Conservation (phyloP, 2,888 invertebrate genomes). For the Brenthis hecate region DNA sequence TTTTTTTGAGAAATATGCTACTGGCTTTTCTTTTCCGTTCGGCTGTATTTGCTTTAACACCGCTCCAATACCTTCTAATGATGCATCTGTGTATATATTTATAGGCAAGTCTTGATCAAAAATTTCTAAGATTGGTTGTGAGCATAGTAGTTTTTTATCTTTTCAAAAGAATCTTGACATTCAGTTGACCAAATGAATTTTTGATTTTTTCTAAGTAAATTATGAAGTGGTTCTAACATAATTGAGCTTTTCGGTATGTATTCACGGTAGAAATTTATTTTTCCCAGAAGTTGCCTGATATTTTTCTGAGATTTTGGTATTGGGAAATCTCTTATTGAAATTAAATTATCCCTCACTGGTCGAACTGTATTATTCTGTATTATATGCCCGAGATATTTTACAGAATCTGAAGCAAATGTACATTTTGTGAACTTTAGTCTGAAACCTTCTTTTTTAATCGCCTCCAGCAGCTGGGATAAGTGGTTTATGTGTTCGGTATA, state of each 20-base stretch:
- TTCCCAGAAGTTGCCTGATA: not conserved
- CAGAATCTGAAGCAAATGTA: constrained; percentile 2
- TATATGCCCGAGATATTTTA: constrained; percentile 40
- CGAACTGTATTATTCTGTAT: constrained; percentile 38
- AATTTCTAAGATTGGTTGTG: too few relatives aligned
- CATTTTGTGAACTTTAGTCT: not conserved
- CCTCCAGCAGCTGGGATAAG: constrained; percentile 28
- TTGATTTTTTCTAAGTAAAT: too few relatives aligned
- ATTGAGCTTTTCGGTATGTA: too few relatives aligned
- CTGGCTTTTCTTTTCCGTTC: too few relatives aligned
- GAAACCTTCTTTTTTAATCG: constrained; percentile 16
- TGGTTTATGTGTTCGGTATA: constrained; percentile 35
- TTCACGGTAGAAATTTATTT: not conserved
- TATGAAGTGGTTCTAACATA: too few relatives aligned
- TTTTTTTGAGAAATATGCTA: too few relatives aligned
- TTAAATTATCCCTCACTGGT: constrained; percentile 40
- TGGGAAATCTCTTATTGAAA: constrained; percentile 37
- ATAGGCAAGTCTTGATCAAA: constrained; percentile 31
- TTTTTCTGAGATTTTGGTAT: not conserved
- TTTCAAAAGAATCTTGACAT: too few relatives aligned
- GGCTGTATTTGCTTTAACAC: constrained; percentile 20
- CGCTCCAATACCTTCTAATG: constrained; percentile 25
- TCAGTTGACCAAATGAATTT: too few relatives aligned
- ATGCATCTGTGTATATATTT: constrained; percentile 33
- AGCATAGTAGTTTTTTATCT: too few relatives aligned